Conservation (phyloP, 2,797 vertebrate species). For the Melopsittacus undulatus region DNA sequence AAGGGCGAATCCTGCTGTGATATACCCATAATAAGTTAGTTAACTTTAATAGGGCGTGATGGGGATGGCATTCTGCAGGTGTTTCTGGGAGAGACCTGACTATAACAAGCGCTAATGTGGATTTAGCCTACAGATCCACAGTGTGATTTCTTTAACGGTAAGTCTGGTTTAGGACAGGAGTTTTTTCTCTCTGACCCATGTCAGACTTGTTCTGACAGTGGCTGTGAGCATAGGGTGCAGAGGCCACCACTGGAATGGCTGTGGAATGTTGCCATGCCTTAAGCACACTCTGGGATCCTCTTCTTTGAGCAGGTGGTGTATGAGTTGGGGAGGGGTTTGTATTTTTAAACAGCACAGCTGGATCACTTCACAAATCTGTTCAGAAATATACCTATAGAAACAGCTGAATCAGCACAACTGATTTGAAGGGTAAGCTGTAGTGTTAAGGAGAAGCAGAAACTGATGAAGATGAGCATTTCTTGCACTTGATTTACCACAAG, state of each 20-base stretch:
- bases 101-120: rapidly evolving
- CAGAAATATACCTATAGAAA: background rate
- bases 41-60: background rate
- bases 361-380: background rate
- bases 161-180: background rate
- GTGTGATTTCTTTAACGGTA: background rate
- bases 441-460: background rate
- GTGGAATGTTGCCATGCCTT: rapidly evolving
- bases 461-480: background rate
- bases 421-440: background rate
- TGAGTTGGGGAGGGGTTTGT: background rate
- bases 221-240: rapidly evolving
- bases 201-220: rapidly evolving
- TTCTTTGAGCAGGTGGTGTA: background rate
- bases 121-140: background rate
- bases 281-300: rapidly evolving
- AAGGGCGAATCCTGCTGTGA: background rate
- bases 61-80: background rate
- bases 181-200: background rate
- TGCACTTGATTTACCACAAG: background rate
- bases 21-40: background rate
- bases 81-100: background rate
- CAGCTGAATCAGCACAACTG: background rate
- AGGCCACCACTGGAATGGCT: background rate
- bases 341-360: background rate